Conservation (phyloP, 1,140 invertebrate genomes). For the Ceratoteleas bidentatus region DNA sequence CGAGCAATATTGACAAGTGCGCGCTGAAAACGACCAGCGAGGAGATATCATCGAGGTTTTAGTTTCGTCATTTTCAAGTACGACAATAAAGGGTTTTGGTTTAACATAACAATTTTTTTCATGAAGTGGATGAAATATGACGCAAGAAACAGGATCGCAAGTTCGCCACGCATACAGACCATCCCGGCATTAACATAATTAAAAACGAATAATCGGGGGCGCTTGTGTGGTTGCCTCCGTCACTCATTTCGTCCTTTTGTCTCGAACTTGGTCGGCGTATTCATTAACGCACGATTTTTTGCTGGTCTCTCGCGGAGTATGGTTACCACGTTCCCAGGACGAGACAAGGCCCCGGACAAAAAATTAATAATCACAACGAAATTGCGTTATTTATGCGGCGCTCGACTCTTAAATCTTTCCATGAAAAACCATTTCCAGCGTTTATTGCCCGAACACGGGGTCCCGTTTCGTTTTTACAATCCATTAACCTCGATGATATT, state of each 20-base stretch:
- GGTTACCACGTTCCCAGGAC: constrained; percentile 63
- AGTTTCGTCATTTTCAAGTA: no score
- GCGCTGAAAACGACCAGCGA: no score
- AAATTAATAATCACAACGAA: constrained; percentile 69
- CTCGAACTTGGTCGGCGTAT: constrained; percentile 45
- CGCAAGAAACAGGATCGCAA: no score
- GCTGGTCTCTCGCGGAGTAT: constrained; percentile 48
- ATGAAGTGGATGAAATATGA: no score
- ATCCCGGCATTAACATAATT: constrained; percentile 53
- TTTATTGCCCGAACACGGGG: constrained; percentile 56
- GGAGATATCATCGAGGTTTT: no score
- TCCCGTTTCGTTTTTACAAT: constrained; percentile 60
- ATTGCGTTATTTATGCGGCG: constrained; percentile 65
- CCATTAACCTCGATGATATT: constrained; percentile 58
- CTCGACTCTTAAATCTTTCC: constrained; percentile 61
- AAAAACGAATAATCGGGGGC: constrained; percentile 53
- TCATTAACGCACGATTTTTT: constrained; percentile 67
- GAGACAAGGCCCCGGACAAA: constrained; percentile 40
- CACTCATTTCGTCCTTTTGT: constrained; percentile 41
- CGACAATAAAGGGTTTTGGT: no score
- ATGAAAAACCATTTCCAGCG: constrained; percentile 51
- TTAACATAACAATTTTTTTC: no score
- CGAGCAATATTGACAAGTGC: no score
- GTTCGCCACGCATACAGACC: constrained; percentile 2
- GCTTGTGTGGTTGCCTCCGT: constrained; percentile 18